Conservation (phyloP, 1,140 invertebrate genomes). For the Geopemphigus sp. region DNA sequence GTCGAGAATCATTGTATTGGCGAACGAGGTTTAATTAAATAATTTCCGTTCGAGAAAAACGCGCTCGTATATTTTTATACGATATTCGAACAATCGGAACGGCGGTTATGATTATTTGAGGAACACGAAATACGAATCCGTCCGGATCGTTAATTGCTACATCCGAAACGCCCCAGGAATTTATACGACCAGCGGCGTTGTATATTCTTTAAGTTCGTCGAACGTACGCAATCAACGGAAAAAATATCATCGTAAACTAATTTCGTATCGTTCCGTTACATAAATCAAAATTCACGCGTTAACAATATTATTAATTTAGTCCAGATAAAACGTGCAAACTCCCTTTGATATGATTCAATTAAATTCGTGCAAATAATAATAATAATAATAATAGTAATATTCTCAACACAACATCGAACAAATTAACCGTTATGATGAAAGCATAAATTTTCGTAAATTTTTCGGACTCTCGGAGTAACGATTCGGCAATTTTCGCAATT, state of each 20-base stretch:
- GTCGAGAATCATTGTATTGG: too few relatives aligned
- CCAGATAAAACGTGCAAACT: conserved; percentile 40
- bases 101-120: too few relatives aligned
- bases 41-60: too few relatives aligned
- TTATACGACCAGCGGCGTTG: too few relatives aligned
- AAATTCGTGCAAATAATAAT: conserved; percentile 48
- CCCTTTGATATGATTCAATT: conserved; percentile 46
- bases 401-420: conserved; percentile 21
- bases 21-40: too few relatives aligned
- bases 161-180: too few relatives aligned
- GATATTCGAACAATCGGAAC: too few relatives aligned
- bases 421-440: conserved; percentile 46
- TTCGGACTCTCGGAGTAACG: not conserved
- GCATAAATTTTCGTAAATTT: conserved; percentile 3
- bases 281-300: not conserved
- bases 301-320: conserved; percentile 31
- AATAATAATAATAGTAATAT: conserved; percentile 37
- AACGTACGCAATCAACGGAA: not conserved
- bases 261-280: not conserved
- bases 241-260: not conserved
- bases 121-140: too few relatives aligned
- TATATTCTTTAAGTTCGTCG: not conserved
- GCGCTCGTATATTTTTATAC: too few relatives aligned
- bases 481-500: not conserved
- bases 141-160: too few relatives aligned